These are phyloP conservation scores for Euphydryas editha DNA, from an alignment of 2,888 invertebrate species.

Conservation along the genomic window DNA sequence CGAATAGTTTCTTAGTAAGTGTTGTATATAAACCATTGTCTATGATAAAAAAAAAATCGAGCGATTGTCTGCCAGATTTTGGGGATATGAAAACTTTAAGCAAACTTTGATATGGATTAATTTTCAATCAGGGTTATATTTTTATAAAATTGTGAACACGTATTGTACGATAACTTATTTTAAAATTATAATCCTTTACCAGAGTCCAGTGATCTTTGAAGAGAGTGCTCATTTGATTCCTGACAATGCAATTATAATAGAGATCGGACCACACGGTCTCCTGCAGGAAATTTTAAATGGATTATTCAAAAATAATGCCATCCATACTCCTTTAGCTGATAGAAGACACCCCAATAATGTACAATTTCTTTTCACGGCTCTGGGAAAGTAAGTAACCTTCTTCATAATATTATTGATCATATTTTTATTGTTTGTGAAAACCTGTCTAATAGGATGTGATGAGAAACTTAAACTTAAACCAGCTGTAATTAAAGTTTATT, in stretches of 20 bases:
- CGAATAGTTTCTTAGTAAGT: slow-evolving; percentile 90
- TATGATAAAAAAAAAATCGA: too few species aligned
- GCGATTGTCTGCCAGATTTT: too few species aligned
- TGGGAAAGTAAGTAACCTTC: slow-evolving; percentile 85
- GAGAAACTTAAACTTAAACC: not conserved
- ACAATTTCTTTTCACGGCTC: slow-evolving; percentile 83
- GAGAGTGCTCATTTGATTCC: slow-evolving; percentile 92
- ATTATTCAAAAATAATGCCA: slow-evolving; percentile 87
- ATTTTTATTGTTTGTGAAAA: not conserved
- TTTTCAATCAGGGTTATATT: too few species aligned
- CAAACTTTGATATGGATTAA: too few species aligned
- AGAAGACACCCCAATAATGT: slow-evolving; percentile 86
- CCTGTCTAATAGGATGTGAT: not conserved
- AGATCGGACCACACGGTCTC: slow-evolving; percentile 95
- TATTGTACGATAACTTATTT: not conserved
- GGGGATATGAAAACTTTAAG: too few species aligned
- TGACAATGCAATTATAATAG: slow-evolving; percentile 91
- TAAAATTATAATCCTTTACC: slow-evolving; percentile 20
- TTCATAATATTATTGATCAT: not conserved
- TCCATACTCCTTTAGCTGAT: slow-evolving; percentile 90
- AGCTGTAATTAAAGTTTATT: too few species aligned
- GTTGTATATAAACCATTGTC: too few species aligned
- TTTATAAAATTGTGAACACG: too few species aligned
- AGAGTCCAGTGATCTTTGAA: slow-evolving; percentile 89
- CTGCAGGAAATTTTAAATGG: slow-evolving; percentile 93